Percentiles rank a stretch among this genome's conserved stretches.
These are phyloP conservation scores for Heterodera schachtii DNA, from an alignment of 1,140 invertebrate genomes.

Conservation along the genomic window DNA sequence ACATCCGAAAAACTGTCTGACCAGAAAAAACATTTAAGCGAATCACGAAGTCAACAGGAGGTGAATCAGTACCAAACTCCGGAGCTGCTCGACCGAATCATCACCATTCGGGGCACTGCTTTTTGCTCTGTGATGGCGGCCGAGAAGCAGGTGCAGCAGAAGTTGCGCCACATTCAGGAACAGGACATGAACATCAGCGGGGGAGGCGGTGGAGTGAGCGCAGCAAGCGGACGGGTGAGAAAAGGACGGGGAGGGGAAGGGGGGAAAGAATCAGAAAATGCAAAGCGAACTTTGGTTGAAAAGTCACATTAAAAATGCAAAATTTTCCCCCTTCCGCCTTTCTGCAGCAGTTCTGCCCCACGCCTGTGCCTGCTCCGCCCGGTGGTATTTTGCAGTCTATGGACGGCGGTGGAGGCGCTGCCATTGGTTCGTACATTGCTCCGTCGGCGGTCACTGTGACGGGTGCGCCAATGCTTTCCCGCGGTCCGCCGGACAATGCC, in stretches of 20 bases:
- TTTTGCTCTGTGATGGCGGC: constrained; percentile 4
- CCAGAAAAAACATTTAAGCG: not conserved
- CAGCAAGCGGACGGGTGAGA: too few relatives aligned
- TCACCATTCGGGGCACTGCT: not conserved
- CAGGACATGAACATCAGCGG: constrained; percentile 13
- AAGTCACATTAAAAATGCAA: too few relatives aligned
- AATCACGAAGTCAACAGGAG: constrained; percentile 16
- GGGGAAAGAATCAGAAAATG: too few relatives aligned
- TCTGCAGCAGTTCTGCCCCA: not conserved
- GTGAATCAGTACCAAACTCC: constrained; percentile 11
- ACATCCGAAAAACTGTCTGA: too few relatives aligned
- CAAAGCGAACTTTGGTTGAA: too few relatives aligned
- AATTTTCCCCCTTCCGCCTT: too few relatives aligned
- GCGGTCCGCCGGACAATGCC: not conserved
- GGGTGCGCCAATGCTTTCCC: not conserved
- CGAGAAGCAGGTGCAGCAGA: constrained; percentile 7
- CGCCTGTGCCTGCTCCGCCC: too few relatives aligned
- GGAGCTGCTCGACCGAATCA: constrained; percentile 2
- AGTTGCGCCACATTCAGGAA: constrained; percentile 13
- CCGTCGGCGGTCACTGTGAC: not conserved
- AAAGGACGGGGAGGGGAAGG: too few relatives aligned
- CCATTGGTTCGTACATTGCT: not conserved
- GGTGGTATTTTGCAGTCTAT: not conserved
- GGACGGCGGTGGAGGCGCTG: not conserved
- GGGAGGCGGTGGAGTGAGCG: not conserved